Percentiles rank a stretch among this genome's conserved stretches.
Evolutionary conservation across 2,113 vertebrate species (phyloP).

Genomic region (Pelvicachromis taeniatus): DNA sequence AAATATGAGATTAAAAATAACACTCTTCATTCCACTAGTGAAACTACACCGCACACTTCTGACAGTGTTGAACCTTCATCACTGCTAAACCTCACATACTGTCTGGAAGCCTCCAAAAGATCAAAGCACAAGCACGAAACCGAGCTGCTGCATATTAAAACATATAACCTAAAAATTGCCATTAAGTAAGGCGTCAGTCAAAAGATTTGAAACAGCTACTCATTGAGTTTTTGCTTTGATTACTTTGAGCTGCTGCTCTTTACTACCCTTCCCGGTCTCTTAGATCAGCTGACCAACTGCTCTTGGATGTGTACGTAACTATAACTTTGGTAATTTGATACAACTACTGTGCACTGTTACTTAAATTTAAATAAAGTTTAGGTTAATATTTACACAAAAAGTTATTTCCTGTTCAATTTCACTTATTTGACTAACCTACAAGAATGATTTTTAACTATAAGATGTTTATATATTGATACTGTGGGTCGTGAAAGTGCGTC

Average conservation of each 20-base stretch:
- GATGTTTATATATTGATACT: neutral
- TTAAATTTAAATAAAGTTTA: no score
- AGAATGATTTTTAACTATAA: neutral
- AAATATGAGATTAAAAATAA: neutral
- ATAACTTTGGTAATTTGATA: no score
- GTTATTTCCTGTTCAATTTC: neutral
- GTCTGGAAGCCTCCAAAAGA: neutral
- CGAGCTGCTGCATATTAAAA: neutral
- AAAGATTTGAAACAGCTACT: neutral
- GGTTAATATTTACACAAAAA: no score
- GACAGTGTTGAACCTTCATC: neutral
- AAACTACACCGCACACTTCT: neutral
- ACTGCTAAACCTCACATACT: neutral
- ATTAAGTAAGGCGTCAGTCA: neutral
- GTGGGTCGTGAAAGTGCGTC: neutral
- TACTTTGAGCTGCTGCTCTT: neutral
- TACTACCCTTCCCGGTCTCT: accelerated
- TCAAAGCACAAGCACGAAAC: neutral
- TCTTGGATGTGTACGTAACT: no score
- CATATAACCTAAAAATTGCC: neutral
- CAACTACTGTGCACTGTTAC: no score
- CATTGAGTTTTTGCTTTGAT: neutral
- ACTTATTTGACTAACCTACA: neutral
- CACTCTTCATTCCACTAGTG: neutral
- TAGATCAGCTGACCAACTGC: neutral